A percentile compares a stretch with the other conserved stretches of the same genome.
phyloP scores from a whole-genome alignment of 1,140 invertebrate species.

The Zaprionus nigranus region DNA sequence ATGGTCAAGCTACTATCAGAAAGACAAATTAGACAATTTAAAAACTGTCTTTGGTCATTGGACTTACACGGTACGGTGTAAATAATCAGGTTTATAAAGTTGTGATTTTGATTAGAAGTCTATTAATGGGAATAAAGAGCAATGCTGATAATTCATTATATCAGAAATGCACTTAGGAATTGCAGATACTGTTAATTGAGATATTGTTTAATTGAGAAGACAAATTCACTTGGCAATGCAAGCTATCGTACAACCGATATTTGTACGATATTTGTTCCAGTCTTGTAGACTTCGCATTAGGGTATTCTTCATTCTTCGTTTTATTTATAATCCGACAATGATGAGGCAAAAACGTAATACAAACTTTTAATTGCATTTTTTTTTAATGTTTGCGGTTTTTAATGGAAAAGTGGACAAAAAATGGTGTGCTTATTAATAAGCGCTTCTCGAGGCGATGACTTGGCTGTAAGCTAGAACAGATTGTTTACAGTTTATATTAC shows the following conservation, averaged over 20 bases:
- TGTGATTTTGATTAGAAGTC: neutral
- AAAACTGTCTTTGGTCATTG: neutral
- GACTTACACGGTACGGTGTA: neutral
- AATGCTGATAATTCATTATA: neutral
- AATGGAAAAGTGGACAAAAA: neutral
- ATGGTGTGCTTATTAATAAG: neutral
- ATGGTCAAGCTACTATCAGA: constrained; percentile 13
- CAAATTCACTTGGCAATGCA: neutral
- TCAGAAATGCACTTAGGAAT: neutral
- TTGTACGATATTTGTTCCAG: neutral
- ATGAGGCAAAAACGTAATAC: neutral
- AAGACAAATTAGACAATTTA: neutral
- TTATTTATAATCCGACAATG: neutral
- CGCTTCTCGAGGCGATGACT: neutral
- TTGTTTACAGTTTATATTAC: neutral
- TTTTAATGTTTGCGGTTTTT: neutral
- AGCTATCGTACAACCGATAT: neutral
- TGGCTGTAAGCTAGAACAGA: neutral
- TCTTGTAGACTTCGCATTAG: neutral
- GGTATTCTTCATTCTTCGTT: neutral
- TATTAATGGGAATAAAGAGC: neutral
- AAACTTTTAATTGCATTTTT: neutral
- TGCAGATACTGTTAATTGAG: neutral
- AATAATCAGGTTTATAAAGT: too few species aligned
- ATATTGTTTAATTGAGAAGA: neutral